phyloP scores from a whole-genome alignment of 1,140 invertebrate species.

The Lasioglossum albipes region DNA sequence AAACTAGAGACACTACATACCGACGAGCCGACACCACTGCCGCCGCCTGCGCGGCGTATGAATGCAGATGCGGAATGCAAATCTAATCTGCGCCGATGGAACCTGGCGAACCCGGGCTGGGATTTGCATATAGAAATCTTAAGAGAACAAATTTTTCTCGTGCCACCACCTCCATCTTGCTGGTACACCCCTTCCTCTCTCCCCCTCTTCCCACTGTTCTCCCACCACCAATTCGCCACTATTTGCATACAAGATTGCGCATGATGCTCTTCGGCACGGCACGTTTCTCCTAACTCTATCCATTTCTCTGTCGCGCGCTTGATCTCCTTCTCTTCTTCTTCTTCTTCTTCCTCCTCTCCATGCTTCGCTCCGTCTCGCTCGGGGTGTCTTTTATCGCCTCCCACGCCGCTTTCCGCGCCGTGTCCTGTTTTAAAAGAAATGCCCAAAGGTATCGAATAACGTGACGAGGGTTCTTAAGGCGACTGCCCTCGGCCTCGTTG shows the following conservation, averaged over 20 bases:
- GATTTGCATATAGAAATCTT: slow-evolving; percentile 72
- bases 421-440: slow-evolving; percentile 52
- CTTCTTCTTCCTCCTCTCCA: background rate
- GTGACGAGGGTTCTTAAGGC: slow-evolving; percentile 68
- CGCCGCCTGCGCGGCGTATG: slow-evolving; percentile 4
- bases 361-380: background rate
- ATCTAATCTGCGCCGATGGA: slow-evolving; percentile 33
- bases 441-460: slow-evolving; percentile 70
- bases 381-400: slow-evolving; percentile 1
- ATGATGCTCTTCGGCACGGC: slow-evolving; percentile 68
- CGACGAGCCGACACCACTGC: slow-evolving; percentile 7
- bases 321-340: background rate
- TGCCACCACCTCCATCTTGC: slow-evolving; percentile 30
- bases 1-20: slow-evolving; percentile 44
- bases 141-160: slow-evolving; percentile 68
- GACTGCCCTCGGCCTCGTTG: background rate
- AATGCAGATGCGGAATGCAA: slow-evolving; percentile 63
- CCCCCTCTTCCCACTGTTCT: background rate
- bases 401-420: background rate
- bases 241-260: slow-evolving; percentile 76
- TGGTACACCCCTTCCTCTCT: background rate
- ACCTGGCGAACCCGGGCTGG: slow-evolving; percentile 18
- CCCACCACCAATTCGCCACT: slow-evolving; percentile 45
- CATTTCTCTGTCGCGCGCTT: background rate
- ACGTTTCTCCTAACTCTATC: slow-evolving; percentile 54